These are phyloP conservation scores for Drosophila suzukii DNA, from an alignment of 1,140 invertebrate species.

Conservation along the genomic window DNA sequence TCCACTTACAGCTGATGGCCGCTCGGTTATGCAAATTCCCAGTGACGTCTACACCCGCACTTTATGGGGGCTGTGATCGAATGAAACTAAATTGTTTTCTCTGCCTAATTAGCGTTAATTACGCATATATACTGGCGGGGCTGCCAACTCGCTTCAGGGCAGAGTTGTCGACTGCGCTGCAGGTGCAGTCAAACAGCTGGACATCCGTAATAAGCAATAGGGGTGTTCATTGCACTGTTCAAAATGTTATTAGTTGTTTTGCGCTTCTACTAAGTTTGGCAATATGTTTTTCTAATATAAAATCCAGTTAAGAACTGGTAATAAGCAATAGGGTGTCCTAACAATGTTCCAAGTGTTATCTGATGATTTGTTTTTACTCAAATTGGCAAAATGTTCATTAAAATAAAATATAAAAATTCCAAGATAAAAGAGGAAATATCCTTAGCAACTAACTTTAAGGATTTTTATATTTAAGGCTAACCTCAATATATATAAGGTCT, in stretches of 20 bases:
- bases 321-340: no score
- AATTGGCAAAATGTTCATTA: no score
- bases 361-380: neutral
- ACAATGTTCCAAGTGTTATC: no score
- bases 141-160: slow-evolving; percentile 6
- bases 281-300: no score
- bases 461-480: no score
- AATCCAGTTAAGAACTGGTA: no score
- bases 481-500: no score
- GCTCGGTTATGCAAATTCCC: slow-evolving; percentile 16
- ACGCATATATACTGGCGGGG: slow-evolving; percentile 38
- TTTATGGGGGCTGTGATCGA: slow-evolving; percentile 42
- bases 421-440: no score
- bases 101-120: slow-evolving; percentile 59
- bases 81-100: slow-evolving; percentile 67
- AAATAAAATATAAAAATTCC: no score
- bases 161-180: neutral
- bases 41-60: slow-evolving; percentile 45
- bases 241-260: no score
- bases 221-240: neutral
- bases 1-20: slow-evolving; percentile 55
- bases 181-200: slow-evolving; percentile 20
- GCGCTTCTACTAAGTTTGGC: no score
- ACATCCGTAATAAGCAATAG: neutral
- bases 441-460: no score